Conservation (phyloP, 2,113 vertebrate genomes). For the Dicerorhinus sumatrensis region DNA sequence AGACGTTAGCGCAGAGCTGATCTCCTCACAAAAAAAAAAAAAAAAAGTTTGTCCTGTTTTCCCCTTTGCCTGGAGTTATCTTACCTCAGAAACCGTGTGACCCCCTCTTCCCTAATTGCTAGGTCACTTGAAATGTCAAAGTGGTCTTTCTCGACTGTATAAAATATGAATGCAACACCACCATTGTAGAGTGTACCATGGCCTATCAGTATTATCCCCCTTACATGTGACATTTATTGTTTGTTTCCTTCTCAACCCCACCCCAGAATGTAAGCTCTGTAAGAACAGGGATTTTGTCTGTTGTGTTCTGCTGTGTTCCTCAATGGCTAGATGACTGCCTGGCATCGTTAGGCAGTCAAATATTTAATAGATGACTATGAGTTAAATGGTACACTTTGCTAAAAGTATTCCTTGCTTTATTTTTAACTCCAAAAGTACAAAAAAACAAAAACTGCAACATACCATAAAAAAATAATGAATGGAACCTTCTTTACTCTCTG, state of each 20-base stretch:
- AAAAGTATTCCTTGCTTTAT: neutral
- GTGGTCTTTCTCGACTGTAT: neutral
- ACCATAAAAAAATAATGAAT: neutral
- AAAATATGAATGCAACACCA: neutral
- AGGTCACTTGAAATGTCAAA: neutral
- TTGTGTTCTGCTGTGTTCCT: neutral
- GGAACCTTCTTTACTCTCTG: neutral
- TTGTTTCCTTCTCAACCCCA: neutral
- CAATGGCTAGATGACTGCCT: neutral
- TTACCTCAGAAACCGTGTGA: neutral
- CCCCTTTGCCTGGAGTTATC: neutral
- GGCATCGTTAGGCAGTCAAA: neutral
- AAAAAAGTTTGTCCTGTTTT: neutral
- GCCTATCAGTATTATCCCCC: neutral
- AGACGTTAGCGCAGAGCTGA: too few species aligned
- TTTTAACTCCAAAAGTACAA: neutral
- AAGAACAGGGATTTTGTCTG: neutral
- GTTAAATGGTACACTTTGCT: neutral
- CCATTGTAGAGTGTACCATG: neutral
- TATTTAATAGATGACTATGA: neutral
- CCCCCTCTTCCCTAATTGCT: neutral
- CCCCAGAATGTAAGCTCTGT: neutral
- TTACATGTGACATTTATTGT: neutral
- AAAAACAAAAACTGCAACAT: neutral
- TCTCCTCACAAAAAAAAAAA: too few species aligned